Evolutionary conservation across 2,113 vertebrate genomes (phyloP).

Genomic region (Sander lucioperca): DNA sequence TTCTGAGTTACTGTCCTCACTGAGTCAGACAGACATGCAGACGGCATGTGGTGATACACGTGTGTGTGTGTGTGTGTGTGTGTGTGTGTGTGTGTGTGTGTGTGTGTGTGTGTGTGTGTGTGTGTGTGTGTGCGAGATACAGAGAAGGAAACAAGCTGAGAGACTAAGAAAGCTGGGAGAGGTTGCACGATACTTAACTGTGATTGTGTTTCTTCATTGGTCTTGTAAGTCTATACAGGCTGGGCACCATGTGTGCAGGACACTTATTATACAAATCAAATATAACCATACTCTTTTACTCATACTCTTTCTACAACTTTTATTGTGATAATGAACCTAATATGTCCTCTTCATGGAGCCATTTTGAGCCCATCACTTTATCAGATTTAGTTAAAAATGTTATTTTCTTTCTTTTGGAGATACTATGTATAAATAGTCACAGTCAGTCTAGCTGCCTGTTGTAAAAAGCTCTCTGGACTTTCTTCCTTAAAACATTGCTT

Average conservation of each 20-base stretch:
- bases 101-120: neutral
- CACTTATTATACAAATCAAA: neutral
- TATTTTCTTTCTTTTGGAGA: too few species aligned
- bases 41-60: neutral
- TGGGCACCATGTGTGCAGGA: too few species aligned
- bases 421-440: too few species aligned
- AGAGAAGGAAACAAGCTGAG: neutral
- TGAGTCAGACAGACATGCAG: slow-evolving; percentile 8
- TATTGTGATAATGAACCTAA: neutral
- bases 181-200: too few species aligned
- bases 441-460: neutral
- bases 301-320: neutral
- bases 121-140: neutral
- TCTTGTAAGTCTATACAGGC: neutral
- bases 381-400: too few species aligned
- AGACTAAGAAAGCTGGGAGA: neutral
- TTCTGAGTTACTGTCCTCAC: slow-evolving; percentile 8
- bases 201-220: neutral
- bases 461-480: neutral
- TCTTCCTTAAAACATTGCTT: too few species aligned
- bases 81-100: neutral
- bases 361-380: neutral
- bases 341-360: neutral
- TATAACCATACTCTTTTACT: too few species aligned
- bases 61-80: neutral